A percentile compares a stretch with the other conserved stretches of the same genome.
These are phyloP conservation scores for Corythaixoides concolor DNA, from an alignment of 2,113 vertebrate species.

Conservation along the genomic window DNA sequence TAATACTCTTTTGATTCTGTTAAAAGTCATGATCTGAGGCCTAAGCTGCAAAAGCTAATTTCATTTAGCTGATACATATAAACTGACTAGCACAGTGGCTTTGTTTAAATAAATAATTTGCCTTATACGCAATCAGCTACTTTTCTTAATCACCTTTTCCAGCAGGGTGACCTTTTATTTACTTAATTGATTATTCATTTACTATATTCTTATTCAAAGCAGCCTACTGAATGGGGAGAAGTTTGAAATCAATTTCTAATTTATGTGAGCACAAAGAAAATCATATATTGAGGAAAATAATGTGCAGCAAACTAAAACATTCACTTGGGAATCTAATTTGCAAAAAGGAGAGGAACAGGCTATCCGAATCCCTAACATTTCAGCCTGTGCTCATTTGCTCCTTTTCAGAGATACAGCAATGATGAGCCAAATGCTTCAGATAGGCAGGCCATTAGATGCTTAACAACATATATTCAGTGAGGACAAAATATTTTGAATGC, in stretches of 20 bases:
- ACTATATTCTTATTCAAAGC: not conserved
- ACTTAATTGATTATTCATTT: not conserved
- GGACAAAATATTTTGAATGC: not conserved
- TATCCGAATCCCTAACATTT: not conserved
- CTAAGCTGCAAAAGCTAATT: not conserved
- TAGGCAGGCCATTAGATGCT: not conserved
- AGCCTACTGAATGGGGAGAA: not conserved
- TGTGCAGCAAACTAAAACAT: not conserved
- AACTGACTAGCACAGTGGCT: not conserved
- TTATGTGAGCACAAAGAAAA: not conserved
- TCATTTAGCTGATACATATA: not conserved
- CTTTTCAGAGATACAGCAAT: not conserved
- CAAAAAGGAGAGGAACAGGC: not conserved
- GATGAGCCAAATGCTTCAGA: not conserved
- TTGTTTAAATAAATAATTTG: constrained; percentile 1
- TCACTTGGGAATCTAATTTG: not conserved
- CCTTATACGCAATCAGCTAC: not conserved
- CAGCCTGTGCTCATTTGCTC: not conserved
- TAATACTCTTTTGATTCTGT: not conserved
- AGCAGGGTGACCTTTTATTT: not conserved
- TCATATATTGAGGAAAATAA: not conserved
- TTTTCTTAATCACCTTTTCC: not conserved
- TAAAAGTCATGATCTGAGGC: not conserved
- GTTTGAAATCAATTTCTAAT: not conserved
- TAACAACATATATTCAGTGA: not conserved